These are phyloP conservation scores for Phalacrocorax brasilianus DNA, from an alignment of 2,113 vertebrate species.

Conservation along the genomic window DNA sequence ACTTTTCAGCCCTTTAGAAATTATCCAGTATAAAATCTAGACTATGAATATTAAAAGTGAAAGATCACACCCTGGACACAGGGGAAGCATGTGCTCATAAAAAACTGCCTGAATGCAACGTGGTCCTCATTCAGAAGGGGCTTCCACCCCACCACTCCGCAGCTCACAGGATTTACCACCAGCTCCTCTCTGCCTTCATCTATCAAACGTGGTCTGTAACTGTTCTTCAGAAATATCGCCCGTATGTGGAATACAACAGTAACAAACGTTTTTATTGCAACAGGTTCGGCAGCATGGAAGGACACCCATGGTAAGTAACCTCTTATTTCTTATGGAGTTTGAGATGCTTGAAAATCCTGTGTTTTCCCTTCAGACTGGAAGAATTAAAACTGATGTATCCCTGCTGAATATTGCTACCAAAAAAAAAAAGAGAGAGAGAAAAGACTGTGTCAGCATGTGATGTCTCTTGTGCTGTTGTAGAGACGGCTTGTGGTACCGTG, in stretches of 20 bases:
- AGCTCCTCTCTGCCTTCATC: conserved; percentile 34
- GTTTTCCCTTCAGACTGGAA: not conserved
- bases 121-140: conserved; percentile 27
- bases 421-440: not conserved
- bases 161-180: conserved; percentile 28
- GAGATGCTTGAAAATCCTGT: not conserved
- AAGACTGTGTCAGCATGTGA: not conserved
- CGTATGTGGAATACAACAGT: conserved; percentile 55
- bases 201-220: conserved; percentile 7
- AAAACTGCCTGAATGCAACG: not conserved
- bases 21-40: not conserved
- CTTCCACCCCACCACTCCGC: conserved; percentile 1
- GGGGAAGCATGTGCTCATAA: not conserved
- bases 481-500: not conserved
- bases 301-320: conserved; percentile 69
- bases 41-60: conserved; percentile 6
- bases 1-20: not conserved
- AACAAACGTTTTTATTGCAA: conserved; percentile 74
- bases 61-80: not conserved
- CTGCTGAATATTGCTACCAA: not conserved
- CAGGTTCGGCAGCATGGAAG: conserved; percentile 74
- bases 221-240: conserved; percentile 31
- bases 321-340: conserved; percentile 40
- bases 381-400: not conserved
- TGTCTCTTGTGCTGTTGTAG: not conserved